Conservation (phyloP, 2,888 invertebrate genomes). For the Lottia gigantea region DNA sequence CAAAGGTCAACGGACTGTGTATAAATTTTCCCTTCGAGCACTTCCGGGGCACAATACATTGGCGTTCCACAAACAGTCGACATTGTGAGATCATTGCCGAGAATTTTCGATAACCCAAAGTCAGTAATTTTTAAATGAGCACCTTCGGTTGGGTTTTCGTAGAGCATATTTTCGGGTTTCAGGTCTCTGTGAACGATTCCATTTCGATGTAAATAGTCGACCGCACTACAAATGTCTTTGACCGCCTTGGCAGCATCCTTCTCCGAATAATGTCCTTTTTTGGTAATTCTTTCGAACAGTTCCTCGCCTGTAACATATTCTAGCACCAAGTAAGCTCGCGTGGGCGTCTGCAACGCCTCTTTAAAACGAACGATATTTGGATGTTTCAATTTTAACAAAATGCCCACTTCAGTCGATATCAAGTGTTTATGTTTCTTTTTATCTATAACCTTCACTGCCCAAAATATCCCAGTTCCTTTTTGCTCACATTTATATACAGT, state of each 20-base stretch:
- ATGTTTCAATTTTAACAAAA: conserved; percentile 57
- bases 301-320: conserved; percentile 67
- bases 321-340: conserved; percentile 57
- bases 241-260: conserved; percentile 64
- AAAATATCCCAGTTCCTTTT: conserved; percentile 50
- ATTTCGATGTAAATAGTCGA: conserved; percentile 47
- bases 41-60: conserved; percentile 68
- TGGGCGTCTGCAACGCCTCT: conserved; percentile 62
- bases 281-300: conserved; percentile 67
- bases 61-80: conserved; percentile 70
- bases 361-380: conserved; percentile 63
- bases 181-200: conserved; percentile 55
- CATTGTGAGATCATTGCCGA: conserved; percentile 64
- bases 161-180: conserved; percentile 67
- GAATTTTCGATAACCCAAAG: conserved; percentile 70
- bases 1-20: conserved; percentile 61
- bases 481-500: conserved; percentile 59
- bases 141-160: conserved; percentile 56
- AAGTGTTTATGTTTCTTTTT: conserved; percentile 62
- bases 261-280: conserved; percentile 62
- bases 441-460: conserved; percentile 63
- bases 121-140: conserved; percentile 68
- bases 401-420: conserved; percentile 59
- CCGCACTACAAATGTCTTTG: conserved; percentile 58
- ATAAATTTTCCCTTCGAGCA: conserved; percentile 53